Evolutionary conservation across 2,888 invertebrate genomes (phyloP), one percentile per base, ranked within the genome.

Genomic region (Pseudococcus viburni): DNA sequence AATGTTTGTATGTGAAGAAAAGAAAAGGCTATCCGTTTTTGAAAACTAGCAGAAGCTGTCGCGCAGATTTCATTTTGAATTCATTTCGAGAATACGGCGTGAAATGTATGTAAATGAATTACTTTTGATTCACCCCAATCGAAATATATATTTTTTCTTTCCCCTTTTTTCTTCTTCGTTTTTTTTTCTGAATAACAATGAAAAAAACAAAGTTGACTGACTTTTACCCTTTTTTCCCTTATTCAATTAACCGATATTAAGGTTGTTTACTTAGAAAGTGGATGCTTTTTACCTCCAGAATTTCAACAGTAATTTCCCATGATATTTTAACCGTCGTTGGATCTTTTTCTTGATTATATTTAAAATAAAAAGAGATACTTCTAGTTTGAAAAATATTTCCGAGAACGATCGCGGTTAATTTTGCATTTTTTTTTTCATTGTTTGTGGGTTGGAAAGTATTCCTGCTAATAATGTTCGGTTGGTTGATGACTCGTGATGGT

Each of bases 91-190:
- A 88, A 88, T 88, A 88, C 88, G 88, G 88, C 88, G 80, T 88
- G 88, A 88, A 88, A 88, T 88, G 88, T 88, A 88, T 88, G 88
- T 88, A 88, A 88, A 88, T 88, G 88, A 88, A 88, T 88, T 88
- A 88, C 88, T 88, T 88, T 88, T 88, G 88, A 88, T 88, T 88
- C 88, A 88, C 88, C 88, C 88, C 88, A 77, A 88, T 80, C 19
- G 80, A 59, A 88, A 88, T 88, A 51, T 86, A 86, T 86, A 48
- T 87, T 87, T 86, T 80, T 55, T 42, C 17, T n/a, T 88, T 39
- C 83, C 83, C 80, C 19, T 83, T 88, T 83, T 83, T 83, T 33
- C 26, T 42, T 42, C 42, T 42, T 42, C 42, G 42, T 6, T 6
- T 86, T 68, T 86, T 86, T 68, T 19, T 15, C 83, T 55, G 88